Evolutionary conservation across 2,113 vertebrate genomes (phyloP).

Genomic region (Aramus guarauna): DNA sequence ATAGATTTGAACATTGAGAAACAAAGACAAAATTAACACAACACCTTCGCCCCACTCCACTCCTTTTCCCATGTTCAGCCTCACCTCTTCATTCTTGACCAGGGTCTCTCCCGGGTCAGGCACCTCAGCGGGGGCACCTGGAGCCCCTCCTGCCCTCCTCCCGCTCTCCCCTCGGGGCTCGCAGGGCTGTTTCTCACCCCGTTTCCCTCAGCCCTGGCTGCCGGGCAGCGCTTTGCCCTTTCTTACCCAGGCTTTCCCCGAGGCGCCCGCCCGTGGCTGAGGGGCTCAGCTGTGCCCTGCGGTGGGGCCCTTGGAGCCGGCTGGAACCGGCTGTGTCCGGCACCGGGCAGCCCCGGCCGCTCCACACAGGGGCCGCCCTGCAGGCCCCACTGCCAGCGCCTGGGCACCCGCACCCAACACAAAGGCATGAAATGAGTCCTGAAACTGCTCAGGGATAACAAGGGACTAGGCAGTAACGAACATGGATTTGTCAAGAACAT

Average conservation of each 20-base stretch:
- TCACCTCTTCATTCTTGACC: background rate
- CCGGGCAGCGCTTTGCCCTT: background rate
- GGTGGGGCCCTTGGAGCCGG: accelerated
- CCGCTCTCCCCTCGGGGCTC: background rate
- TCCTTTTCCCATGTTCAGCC: background rate
- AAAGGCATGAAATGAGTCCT: background rate
- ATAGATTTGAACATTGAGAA: background rate
- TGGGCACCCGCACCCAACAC: background rate
- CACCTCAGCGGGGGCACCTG: accelerated
- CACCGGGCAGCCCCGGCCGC: background rate
- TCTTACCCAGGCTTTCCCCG: background rate
- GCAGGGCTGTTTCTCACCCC: background rate
- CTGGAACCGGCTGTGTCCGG: background rate
- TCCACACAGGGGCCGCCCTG: accelerated
- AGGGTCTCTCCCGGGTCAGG: accelerated
- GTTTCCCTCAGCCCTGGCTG: background rate
- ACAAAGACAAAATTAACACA: background rate
- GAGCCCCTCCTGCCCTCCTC: background rate
- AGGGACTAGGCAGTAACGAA: background rate
- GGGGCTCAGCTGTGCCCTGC: accelerated
- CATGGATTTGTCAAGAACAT: background rate
- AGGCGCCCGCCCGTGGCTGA: accelerated
- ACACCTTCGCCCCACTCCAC: accelerated
- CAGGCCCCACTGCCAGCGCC: accelerated
- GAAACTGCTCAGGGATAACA: background rate